Conservation (phyloP, 2,113 vertebrate species). For the Thomomys bottae region DNA sequence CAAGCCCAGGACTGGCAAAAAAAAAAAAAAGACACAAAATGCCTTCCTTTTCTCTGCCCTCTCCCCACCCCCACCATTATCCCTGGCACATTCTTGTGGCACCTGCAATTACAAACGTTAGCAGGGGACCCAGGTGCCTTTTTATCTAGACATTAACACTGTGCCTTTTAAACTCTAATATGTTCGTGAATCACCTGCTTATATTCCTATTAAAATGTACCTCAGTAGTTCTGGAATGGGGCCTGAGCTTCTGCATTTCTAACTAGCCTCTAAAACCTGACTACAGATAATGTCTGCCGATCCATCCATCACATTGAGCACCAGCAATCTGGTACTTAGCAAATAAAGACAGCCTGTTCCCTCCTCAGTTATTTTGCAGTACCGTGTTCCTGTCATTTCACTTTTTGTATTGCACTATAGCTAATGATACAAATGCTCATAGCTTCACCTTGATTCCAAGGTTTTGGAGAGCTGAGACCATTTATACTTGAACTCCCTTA, state of each 20-base stretch:
- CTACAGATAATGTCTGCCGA: not conserved
- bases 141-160: conserved; percentile 12
- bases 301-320: not conserved
- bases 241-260: conserved; percentile 12
- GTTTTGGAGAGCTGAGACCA: conserved; percentile 20
- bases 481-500: conserved; percentile 11
- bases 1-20: too few species aligned
- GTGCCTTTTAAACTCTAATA: not conserved
- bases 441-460: conserved; percentile 17
- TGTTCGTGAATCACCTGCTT: not conserved
- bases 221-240: not conserved
- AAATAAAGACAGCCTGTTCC: not conserved
- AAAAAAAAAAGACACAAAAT: too few species aligned
- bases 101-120: conserved; percentile 15
- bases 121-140: conserved; percentile 23
- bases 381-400: not conserved
- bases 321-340: not conserved
- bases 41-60: too few species aligned
- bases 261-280: not conserved
- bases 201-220: not conserved
- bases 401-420: not conserved
- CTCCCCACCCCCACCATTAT: not conserved
- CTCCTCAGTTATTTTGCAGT: not conserved
- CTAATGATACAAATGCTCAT: not conserved
- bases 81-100: not conserved